Conservation (phyloP, 2,888 invertebrate genomes). For the Melanotus villosus region DNA sequence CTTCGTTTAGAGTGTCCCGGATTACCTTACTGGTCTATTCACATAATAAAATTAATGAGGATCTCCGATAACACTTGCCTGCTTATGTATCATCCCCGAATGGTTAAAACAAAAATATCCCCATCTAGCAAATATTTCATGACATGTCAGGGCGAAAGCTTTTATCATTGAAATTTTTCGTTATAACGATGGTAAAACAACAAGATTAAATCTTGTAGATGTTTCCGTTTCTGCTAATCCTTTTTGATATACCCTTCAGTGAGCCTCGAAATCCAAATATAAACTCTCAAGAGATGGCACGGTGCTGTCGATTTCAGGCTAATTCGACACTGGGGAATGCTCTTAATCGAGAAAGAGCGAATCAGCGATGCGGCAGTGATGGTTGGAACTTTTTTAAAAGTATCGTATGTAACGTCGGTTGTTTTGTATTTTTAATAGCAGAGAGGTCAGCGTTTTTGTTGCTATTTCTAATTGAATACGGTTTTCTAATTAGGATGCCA, state of each 20-base stretch:
- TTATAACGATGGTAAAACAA: too few relatives aligned
- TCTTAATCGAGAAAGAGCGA: slow-evolving; percentile 23
- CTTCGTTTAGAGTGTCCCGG: slow-evolving; percentile 11
- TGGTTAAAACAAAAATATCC: too few relatives aligned
- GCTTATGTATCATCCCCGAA: too few relatives aligned
- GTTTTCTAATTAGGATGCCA: slow-evolving; percentile 8
- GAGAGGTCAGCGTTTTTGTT: neutral
- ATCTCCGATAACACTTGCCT: slow-evolving; percentile 11
- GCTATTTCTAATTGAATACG: neutral
- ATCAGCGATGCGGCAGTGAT: slow-evolving; percentile 8
- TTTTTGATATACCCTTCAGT: slow-evolving; percentile 12
- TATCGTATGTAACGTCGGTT: neutral
- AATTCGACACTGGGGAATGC: slow-evolving; percentile 18
- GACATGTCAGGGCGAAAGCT: too few relatives aligned
- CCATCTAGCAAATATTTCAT: too few relatives aligned
- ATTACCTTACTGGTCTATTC: slow-evolving; percentile 17
- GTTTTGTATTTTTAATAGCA: neutral
- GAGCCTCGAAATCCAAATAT: slow-evolving; percentile 9
- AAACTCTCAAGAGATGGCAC: slow-evolving; percentile 12
- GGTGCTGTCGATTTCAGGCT: slow-evolving; percentile 23
- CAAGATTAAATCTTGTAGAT: neutral
- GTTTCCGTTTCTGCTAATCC: slow-evolving; percentile 21
- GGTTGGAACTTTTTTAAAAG: slow-evolving; percentile 14
- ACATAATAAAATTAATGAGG: slow-evolving; percentile 22
- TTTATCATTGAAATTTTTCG: too few relatives aligned